Evolutionary conservation across 2,113 vertebrate species (phyloP).

Genomic region (Onychostruthus taczanowskii): DNA sequence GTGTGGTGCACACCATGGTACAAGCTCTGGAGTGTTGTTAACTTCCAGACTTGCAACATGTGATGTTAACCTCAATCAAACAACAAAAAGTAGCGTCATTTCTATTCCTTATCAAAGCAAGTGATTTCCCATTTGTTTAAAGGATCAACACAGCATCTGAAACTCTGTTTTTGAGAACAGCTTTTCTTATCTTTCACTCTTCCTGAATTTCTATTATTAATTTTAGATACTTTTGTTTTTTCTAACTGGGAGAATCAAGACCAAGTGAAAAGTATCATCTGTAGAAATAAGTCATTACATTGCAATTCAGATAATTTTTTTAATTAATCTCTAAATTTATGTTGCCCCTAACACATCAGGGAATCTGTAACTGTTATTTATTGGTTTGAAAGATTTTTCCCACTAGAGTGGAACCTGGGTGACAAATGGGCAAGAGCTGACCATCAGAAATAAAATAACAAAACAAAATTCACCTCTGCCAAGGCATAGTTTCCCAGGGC

Average conservation of each 20-base stretch:
- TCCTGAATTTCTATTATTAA: not conserved
- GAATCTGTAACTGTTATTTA: not conserved
- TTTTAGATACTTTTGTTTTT: not conserved
- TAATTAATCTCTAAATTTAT: not conserved
- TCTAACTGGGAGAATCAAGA: not conserved
- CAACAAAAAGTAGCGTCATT: not conserved
- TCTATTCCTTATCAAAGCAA: not conserved
- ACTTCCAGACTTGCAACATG: not conserved
- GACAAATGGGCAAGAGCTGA: not conserved
- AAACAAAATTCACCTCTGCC: not conserved
- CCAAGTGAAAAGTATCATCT: not conserved
- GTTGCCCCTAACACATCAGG: not conserved
- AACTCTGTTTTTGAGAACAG: not conserved
- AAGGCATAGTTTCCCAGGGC: not conserved
- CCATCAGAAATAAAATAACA: not conserved
- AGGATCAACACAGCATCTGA: not conserved
- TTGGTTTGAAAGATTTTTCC: not conserved
- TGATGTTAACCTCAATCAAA: not conserved
- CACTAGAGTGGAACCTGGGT: not conserved
- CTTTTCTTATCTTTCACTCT: not conserved
- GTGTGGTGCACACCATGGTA: not conserved
- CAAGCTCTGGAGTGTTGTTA: not conserved
- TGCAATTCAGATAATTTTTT: not conserved
- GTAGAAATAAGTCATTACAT: not conserved
- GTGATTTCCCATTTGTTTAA: not conserved